phyloP scores from a whole-genome alignment of 2,113 vertebrate species.

The Halcyon malimbica region DNA sequence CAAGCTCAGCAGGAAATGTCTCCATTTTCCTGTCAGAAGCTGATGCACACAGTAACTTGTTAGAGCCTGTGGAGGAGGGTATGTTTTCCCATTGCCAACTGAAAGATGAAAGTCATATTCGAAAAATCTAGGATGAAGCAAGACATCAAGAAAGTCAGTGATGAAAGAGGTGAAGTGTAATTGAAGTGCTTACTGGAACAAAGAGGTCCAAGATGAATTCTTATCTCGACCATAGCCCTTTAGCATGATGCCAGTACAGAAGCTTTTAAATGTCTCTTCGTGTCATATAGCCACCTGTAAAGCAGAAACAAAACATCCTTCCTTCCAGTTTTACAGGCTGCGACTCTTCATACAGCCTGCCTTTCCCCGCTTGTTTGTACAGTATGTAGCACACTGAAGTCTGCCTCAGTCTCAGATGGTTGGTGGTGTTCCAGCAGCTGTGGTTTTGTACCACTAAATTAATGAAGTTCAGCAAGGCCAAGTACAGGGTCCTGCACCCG shows the following conservation, averaged over 20 bases:
- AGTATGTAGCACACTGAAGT: not conserved
- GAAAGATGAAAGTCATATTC: not conserved
- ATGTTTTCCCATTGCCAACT: not conserved
- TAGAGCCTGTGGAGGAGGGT: not conserved
- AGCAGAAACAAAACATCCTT: not conserved
- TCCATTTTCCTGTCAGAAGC: not conserved
- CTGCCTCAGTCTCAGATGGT: not conserved
- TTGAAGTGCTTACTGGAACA: not conserved
- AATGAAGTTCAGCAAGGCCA: not conserved
- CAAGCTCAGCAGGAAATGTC: not conserved
- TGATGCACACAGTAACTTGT: not conserved
- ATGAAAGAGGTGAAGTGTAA: not conserved
- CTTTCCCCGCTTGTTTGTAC: not conserved
- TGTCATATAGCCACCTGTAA: not conserved
- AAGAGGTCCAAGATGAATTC: not conserved
- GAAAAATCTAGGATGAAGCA: not conserved
- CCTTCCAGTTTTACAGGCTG: not conserved
- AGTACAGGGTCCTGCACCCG: not conserved
- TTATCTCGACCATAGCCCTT: not conserved
- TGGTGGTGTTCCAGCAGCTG: not conserved
- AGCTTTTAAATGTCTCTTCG: not conserved
- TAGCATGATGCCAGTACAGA: not conserved
- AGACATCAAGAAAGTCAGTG: not conserved
- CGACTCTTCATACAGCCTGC: not conserved
- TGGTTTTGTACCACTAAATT: not conserved